These are phyloP conservation scores for Hyles vespertilio DNA, from an alignment of 1,140 invertebrate genomes.

Conservation along the genomic window DNA sequence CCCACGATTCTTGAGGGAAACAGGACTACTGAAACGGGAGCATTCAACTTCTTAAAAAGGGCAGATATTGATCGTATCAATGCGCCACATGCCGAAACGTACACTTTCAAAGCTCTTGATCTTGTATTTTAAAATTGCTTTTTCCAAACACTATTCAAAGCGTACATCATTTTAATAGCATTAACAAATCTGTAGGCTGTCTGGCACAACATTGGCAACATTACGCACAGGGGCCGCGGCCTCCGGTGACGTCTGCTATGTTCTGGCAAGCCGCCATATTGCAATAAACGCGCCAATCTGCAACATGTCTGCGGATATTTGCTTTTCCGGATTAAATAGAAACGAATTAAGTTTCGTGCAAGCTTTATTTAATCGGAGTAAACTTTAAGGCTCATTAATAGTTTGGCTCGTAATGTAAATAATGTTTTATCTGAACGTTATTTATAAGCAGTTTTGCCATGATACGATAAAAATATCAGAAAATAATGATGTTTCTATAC, in stretches of 20 bases:
- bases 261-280: conserved; percentile 49
- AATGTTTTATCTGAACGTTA: too few species aligned
- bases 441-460: too few species aligned
- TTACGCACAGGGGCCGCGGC: conserved; percentile 19
- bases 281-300: conserved; percentile 40
- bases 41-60: too few species aligned
- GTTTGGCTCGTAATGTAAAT: too few species aligned
- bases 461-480: too few species aligned
- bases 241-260: conserved; percentile 30
- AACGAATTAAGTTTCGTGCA: background rate
- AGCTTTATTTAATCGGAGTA: too few species aligned
- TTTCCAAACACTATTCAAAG: background rate
- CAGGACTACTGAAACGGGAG: too few species aligned
- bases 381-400: too few species aligned
- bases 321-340: conserved; percentile 22
- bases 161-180: conserved; percentile 1
- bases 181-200: background rate
- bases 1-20: too few species aligned
- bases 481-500: too few species aligned
- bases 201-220: conserved; percentile 11
- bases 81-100: too few species aligned
- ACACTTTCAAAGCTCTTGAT: background rate
- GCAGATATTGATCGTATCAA: too few species aligned
- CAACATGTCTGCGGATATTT: conserved; percentile 12
- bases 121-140: background rate